These are phyloP conservation scores for Etheostoma perlongum DNA, from an alignment of 2,797 vertebrate genomes.

Conservation along the genomic window DNA sequence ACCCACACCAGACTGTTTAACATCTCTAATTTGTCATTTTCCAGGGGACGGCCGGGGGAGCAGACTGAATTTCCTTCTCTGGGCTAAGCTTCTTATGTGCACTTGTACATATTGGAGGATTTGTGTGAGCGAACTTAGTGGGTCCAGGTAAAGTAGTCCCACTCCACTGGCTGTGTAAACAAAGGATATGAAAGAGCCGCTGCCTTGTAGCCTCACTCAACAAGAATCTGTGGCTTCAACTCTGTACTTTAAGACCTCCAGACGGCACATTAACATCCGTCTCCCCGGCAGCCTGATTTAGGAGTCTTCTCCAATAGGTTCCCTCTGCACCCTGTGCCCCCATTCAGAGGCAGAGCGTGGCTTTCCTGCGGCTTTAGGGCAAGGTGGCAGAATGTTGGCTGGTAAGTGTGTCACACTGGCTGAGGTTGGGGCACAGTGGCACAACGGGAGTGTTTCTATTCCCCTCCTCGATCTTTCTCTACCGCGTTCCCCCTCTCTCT, in stretches of 20 bases:
- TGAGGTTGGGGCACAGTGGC: constrained; percentile 77
- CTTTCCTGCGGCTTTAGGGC: constrained; percentile 75
- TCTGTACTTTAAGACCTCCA: constrained; percentile 74
- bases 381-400: constrained; percentile 77
- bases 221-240: constrained; percentile 66
- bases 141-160: constrained; percentile 83
- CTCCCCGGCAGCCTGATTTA: constrained; percentile 74
- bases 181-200: constrained; percentile 75
- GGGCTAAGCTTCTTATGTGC: constrained; percentile 87
- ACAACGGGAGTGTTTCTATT: constrained; percentile 76
- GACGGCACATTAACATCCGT: constrained; percentile 77
- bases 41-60: constrained; percentile 73
- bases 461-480: constrained; percentile 68
- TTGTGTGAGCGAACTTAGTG: constrained; percentile 81
- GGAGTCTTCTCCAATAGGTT: constrained; percentile 78
- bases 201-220: constrained; percentile 70
- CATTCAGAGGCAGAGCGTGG: constrained; percentile 67
- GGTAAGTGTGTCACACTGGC: constrained; percentile 85
- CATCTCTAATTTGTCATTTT: constrained; percentile 86
- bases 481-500: constrained; percentile 19
- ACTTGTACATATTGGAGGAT: constrained; percentile 85
- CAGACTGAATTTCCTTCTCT: constrained; percentile 81
- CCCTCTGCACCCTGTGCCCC: constrained; percentile 68
- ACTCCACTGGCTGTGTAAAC: constrained; percentile 82
- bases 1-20: constrained; percentile 86